Percentiles rank a stretch among this genome's conserved stretches.
Conservation (phyloP, 92 coral and sea anemone genomes). For the Diadumene lineata region DNA sequence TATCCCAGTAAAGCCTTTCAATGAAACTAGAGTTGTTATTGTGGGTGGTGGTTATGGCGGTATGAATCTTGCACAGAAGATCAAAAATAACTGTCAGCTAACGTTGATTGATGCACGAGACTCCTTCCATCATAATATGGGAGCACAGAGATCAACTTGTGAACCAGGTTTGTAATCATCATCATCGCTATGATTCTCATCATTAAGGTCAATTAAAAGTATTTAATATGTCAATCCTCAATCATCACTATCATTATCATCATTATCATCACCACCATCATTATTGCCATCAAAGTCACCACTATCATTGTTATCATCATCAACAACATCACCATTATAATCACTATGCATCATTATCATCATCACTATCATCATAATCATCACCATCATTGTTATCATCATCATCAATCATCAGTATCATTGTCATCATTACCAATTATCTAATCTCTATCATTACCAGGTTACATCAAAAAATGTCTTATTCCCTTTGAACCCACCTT, state of each 20-base stretch:
- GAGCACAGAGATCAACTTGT: constrained; percentile 92
- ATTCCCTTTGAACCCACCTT: constrained; percentile 89
- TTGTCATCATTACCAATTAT: not conserved
- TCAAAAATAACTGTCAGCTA: constrained; percentile 82
- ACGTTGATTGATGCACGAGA: constrained; percentile 89
- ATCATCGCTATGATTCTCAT: constrained; percentile 1
- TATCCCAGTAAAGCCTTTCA: constrained; percentile 53
- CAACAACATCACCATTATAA: no score
- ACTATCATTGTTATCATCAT: not conserved
- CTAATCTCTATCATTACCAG: constrained; percentile 19
- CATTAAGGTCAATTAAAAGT: not conserved
- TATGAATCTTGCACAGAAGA: constrained; percentile 74
- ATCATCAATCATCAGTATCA: no score
- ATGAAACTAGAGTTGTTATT: constrained; percentile 74
- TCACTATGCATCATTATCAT: not conserved
- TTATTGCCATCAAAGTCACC: not conserved
- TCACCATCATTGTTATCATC: no score
- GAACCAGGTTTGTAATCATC: constrained; percentile 62
- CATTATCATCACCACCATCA: not conserved
- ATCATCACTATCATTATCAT: not conserved
- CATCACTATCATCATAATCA: not conserved
- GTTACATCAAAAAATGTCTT: constrained; percentile 81
- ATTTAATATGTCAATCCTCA: not conserved
- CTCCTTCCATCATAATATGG: constrained; percentile 97
- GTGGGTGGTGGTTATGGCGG: constrained; percentile 96